Conservation (phyloP, 2,113 vertebrate genomes). For the Menidia beryllina region DNA sequence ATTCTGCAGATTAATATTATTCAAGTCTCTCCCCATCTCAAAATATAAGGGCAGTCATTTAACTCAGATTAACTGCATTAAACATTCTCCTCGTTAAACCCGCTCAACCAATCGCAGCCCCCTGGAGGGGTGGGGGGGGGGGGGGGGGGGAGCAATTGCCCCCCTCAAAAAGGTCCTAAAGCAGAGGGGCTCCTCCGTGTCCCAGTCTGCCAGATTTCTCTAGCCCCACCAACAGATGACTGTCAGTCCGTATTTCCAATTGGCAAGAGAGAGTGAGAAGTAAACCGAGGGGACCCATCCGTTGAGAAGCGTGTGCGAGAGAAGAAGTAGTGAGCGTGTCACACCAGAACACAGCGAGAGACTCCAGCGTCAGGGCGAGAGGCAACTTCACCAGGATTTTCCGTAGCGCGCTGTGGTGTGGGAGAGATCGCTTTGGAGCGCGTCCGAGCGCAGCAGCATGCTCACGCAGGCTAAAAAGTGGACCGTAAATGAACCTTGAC, state of each 20-base stretch:
- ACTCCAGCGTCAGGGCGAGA: conserved; percentile 45
- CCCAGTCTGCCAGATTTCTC: conserved; percentile 60
- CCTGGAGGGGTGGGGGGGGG: conserved; percentile 59
- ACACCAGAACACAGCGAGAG: conserved; percentile 40
- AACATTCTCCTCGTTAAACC: conserved; percentile 46
- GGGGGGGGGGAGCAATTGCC: conserved; percentile 49
- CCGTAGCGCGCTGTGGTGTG: conserved; percentile 50
- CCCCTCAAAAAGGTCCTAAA: conserved; percentile 43
- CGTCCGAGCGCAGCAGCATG: conserved; percentile 47
- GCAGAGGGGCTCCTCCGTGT: conserved; percentile 60
- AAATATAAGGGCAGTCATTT: conserved; percentile 38
- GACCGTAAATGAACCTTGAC: conserved; percentile 39
- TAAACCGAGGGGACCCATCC: conserved; percentile 43
- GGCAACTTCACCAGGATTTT: conserved; percentile 65
- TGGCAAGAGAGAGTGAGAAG: conserved; percentile 63
- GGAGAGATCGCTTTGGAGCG: conserved; percentile 45
- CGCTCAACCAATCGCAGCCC: conserved; percentile 72
- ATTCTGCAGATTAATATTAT: not conserved
- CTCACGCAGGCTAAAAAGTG: conserved; percentile 41
- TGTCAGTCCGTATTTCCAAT: conserved; percentile 74
- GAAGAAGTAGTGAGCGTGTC: conserved; percentile 22
- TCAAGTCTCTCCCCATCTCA: conserved; percentile 7
- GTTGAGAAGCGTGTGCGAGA: conserved; percentile 30
- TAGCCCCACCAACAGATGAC: conserved; percentile 69
- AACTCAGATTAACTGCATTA: conserved; percentile 52